Percentiles rank a stretch among this genome's conserved stretches.
phyloP scores from a whole-genome alignment of 2,113 vertebrate species.

The Alligator mississippiensis region DNA sequence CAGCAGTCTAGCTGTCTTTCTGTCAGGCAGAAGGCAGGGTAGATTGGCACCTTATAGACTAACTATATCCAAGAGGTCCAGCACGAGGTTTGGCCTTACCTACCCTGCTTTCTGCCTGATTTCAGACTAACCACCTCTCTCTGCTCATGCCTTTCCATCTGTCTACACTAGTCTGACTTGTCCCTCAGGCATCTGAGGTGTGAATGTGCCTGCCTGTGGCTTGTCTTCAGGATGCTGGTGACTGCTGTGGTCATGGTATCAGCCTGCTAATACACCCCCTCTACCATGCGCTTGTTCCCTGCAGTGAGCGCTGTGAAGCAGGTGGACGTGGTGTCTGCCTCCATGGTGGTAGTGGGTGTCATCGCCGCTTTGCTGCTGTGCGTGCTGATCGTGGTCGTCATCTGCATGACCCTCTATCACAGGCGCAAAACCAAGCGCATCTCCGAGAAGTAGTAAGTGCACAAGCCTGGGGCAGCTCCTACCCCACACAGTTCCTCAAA shows the following conservation, averaged over 20 bases:
- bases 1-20: no score
- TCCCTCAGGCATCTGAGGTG: no score
- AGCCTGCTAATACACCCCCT: not conserved
- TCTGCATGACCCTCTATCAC: conserved; percentile 86
- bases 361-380: conserved; percentile 80
- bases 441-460: conserved; percentile 84
- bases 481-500: not conserved
- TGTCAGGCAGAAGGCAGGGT: no score
- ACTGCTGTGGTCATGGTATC: no score
- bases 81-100: no score
- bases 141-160: accelerated
- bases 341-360: conserved; percentile 82
- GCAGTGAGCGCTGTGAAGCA: conserved; percentile 1
- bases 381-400: conserved; percentile 83
- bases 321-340: conserved; percentile 72
- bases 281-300: not conserved
- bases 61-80: no score
- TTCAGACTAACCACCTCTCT: accelerated
- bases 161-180: no score
- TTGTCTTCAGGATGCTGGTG: no score
- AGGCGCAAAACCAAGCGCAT: conserved; percentile 83
- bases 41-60: no score
- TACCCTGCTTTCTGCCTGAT: accelerated
- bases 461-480: not conserved
- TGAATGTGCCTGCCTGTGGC: no score